These are phyloP conservation scores for Symphodus melops DNA, from an alignment of 2,113 vertebrate species.

Conservation along the genomic window DNA sequence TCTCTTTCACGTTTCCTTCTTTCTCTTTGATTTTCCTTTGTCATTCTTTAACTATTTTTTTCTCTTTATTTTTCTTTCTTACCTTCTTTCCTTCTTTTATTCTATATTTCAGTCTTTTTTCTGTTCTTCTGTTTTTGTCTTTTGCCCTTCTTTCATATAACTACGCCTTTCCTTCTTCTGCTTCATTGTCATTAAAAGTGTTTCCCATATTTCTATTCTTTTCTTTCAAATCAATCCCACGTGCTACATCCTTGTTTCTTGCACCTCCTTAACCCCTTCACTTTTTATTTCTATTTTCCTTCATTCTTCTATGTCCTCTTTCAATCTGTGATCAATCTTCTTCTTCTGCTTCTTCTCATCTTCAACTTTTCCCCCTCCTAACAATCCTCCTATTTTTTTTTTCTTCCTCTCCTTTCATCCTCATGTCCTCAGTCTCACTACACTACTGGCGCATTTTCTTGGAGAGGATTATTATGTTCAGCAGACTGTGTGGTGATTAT, in stretches of 20 bases:
- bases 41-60: too few relatives aligned
- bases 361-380: not conserved
- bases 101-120: too few relatives aligned
- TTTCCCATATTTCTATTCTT: too few relatives aligned
- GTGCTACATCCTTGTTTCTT: not conserved
- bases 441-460: conserved; percentile 36
- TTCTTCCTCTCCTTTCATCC: not conserved
- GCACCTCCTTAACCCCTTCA: not conserved
- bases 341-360: not conserved
- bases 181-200: too few relatives aligned
- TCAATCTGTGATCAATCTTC: not conserved
- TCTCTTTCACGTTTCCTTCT: not conserved
- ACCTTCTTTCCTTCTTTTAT: too few relatives aligned
- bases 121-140: too few relatives aligned
- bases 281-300: not conserved
- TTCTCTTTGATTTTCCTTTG: not conserved
- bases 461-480: conserved; percentile 53
- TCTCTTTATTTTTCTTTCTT: too few relatives aligned
- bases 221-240: not conserved
- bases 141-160: not conserved
- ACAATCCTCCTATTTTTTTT: too few relatives aligned
- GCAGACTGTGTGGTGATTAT: conserved; percentile 35
- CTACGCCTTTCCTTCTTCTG: too few relatives aligned
- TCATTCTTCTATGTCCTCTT: not conserved
- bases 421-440: not conserved